Evolutionary conservation across 1,140 invertebrate genomes (phyloP).

Genomic region (Hydropsyche tenuis): DNA sequence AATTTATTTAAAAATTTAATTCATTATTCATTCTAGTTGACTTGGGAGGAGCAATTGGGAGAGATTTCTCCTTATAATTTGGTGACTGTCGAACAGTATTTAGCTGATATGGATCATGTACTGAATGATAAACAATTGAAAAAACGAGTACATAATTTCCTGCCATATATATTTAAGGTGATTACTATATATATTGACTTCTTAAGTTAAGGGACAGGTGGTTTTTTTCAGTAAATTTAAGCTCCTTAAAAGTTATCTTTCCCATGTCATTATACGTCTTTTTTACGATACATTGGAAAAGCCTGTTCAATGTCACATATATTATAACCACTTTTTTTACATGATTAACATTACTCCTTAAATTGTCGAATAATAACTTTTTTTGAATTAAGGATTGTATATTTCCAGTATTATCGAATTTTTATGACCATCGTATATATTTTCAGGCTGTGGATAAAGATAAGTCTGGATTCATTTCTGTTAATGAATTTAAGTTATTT

Average conservation of each 20-base stretch:
- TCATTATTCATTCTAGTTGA: conserved; percentile 62
- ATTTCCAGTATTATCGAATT: too few species aligned
- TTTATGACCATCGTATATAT: too few species aligned
- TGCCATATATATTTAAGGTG: conserved; percentile 82
- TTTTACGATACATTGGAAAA: too few species aligned
- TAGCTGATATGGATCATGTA: conserved; percentile 81
- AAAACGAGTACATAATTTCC: conserved; percentile 75
- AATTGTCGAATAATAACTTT: too few species aligned
- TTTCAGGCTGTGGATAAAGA: conserved; percentile 82
- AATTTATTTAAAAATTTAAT: conserved; percentile 17
- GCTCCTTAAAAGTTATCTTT: neutral
- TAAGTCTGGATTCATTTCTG: conserved; percentile 75
- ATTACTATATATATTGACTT: neutral
- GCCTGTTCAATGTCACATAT: too few species aligned
- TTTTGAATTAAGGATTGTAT: too few species aligned
- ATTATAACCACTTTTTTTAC: too few species aligned
- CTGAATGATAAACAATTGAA: conserved; percentile 76
- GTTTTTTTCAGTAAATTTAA: neutral
- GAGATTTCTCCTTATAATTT: conserved; percentile 80
- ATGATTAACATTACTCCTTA: too few species aligned
- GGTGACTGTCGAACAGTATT: conserved; percentile 79
- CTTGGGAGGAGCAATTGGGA: conserved; percentile 86
- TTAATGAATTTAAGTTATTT: conserved; percentile 83
- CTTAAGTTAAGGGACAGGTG: too few species aligned
- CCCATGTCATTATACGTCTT: too few species aligned